phyloP scores from a whole-genome alignment of 2,797 vertebrate species.

The Artibeus lituratus region DNA sequence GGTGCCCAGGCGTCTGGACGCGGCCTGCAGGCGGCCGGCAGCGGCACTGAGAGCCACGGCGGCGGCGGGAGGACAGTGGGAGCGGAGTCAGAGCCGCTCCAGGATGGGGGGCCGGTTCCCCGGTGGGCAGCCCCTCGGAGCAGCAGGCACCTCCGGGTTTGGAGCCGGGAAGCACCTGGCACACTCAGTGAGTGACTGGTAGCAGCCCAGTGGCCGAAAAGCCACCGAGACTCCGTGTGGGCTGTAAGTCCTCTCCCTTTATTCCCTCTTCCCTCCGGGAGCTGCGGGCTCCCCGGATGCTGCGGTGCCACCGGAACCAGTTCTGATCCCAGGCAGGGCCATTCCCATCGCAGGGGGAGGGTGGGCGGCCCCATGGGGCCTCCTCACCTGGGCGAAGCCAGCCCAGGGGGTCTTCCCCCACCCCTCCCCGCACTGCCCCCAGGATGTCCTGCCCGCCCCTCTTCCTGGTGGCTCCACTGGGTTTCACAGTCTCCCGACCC shows the following conservation, averaged over 20 bases:
- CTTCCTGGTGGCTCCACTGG: too few species aligned
- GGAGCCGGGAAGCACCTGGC: not conserved
- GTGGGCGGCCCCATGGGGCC: not conserved
- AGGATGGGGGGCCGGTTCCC: not conserved
- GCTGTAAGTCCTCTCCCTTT: accelerated
- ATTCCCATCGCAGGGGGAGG: accelerated
- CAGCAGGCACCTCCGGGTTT: not conserved
- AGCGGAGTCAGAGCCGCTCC: not conserved
- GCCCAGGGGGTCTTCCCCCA: accelerated
- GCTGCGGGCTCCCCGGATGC: accelerated
- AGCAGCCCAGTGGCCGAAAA: too few species aligned
- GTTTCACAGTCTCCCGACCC: not conserved
- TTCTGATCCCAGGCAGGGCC: not conserved
- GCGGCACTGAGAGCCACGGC: constrained; percentile 77
- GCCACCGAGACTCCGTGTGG: accelerated
- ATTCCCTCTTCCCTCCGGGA: not conserved
- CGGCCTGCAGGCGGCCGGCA: constrained; percentile 82
- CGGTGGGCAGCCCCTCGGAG: not conserved
- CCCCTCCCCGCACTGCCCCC: not conserved
- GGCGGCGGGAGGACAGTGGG: not conserved
- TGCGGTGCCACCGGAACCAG: accelerated
- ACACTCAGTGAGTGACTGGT: too few species aligned
- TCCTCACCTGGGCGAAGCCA: not conserved
- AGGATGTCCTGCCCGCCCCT: too few species aligned
- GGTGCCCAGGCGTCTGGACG: constrained; percentile 78